Evolutionary conservation across 2,113 vertebrate genomes (phyloP).

Genomic region (Cyprinodon brontotheroides): DNA sequence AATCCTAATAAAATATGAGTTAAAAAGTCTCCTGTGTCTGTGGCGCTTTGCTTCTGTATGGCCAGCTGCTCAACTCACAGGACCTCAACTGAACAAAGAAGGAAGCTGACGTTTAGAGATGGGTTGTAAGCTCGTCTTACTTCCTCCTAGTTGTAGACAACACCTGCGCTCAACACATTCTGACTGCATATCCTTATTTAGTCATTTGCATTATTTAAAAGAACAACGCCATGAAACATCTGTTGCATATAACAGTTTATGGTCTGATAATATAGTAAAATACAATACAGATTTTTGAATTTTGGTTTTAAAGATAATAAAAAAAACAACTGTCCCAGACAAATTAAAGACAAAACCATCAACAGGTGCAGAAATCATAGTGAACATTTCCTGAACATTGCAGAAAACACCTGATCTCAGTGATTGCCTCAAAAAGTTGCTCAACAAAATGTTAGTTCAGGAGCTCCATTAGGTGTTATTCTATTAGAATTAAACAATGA

Average conservation of each 20-base stretch:
- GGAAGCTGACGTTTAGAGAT: background rate
- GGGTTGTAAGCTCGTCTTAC: background rate
- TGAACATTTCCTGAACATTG: no score
- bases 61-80: background rate
- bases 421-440: no score
- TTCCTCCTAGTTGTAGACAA: background rate
- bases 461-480: no score
- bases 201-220: background rate
- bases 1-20: slow-evolving; percentile 46
- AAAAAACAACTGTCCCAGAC: no score
- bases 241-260: background rate
- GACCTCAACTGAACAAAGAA: background rate
- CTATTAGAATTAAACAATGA: no score
- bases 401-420: no score
- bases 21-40: slow-evolving; percentile 14
- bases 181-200: background rate
- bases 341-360: no score
- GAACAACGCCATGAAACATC: background rate
- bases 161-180: background rate
- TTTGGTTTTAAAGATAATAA: no score
- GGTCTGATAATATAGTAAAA: background rate
- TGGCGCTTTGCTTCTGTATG: slow-evolving; percentile 5
- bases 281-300: no score
- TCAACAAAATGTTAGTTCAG: no score
- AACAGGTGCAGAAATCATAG: no score